These are phyloP conservation scores for Caenorhabditis brenneri DNA, from an alignment of 1,140 invertebrate species.

Conservation along the genomic window DNA sequence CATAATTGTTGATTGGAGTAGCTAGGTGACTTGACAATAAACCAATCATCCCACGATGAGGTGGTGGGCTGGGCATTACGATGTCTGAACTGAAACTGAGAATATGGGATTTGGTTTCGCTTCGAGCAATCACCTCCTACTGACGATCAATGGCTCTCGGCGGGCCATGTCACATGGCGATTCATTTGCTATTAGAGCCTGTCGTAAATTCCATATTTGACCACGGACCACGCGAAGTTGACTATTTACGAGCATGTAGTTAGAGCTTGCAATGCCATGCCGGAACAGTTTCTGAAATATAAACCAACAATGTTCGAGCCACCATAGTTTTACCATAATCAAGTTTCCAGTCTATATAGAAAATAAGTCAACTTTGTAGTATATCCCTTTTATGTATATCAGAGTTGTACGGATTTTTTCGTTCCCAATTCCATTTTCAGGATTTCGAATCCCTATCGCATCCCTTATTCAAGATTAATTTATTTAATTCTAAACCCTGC, in stretches of 20 bases:
- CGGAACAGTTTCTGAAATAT: slow-evolving; percentile 46
- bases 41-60: slow-evolving; percentile 23
- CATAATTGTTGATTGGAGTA: slow-evolving; percentile 26
- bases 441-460: too few relatives aligned
- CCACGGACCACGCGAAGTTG: slow-evolving; percentile 64
- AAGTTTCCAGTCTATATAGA: slow-evolving; percentile 19
- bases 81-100: slow-evolving; percentile 27
- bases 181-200: slow-evolving; percentile 46
- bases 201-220: slow-evolving; percentile 56
- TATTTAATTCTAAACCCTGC: too few relatives aligned
- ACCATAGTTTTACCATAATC: background rate
- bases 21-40: slow-evolving; percentile 42
- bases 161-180: slow-evolving; percentile 47
- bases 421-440: too few relatives aligned
- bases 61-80: slow-evolving; percentile 19
- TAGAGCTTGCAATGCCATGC: slow-evolving; percentile 46
- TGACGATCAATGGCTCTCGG: slow-evolving; percentile 41
- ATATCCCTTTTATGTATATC: too few relatives aligned
- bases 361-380: too few relatives aligned
- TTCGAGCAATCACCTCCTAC: slow-evolving; percentile 1
- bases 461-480: too few relatives aligned
- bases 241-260: slow-evolving; percentile 52
- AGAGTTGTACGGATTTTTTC: too few relatives aligned
- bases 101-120: background rate
- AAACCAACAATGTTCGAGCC: too few relatives aligned